These are phyloP conservation scores for Bombus waltoni DNA, from an alignment of 1,140 invertebrate species.

Conservation along the genomic window DNA sequence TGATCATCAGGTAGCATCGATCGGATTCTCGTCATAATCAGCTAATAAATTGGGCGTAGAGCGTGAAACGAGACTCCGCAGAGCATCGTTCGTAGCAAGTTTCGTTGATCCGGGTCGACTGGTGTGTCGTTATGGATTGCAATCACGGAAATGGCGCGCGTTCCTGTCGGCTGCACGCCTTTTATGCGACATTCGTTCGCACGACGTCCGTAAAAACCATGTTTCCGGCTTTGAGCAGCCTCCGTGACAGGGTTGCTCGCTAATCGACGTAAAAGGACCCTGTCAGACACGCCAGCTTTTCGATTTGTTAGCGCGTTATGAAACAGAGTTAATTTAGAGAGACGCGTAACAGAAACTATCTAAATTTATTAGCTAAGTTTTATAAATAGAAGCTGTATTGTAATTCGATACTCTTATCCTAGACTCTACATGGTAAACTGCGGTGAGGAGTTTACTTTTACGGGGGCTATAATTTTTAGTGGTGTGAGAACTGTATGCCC, in stretches of 20 bases:
- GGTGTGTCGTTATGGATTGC: conserved; percentile 26
- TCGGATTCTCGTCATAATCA: not conserved
- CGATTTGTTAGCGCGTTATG: conserved; percentile 65
- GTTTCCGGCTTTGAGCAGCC: conserved; percentile 24
- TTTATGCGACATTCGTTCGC: conserved; percentile 50
- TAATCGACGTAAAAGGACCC: conserved; percentile 36
- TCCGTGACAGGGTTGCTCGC: conserved; percentile 15
- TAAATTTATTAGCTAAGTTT: not conserved
- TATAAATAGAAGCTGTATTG: not conserved
- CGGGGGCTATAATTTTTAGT: conserved; percentile 14
- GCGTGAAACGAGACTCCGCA: not conserved
- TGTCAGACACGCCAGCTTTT: not conserved
- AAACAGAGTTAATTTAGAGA: not conserved
- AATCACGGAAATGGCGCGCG: conserved; percentile 44
- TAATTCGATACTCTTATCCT: not conserved
- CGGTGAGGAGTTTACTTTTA: conserved; percentile 6
- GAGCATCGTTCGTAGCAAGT: not conserved
- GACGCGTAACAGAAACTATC: not conserved
- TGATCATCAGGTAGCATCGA: not conserved
- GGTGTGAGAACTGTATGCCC: not conserved
- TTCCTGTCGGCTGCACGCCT: not conserved
- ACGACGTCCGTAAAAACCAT: conserved; percentile 30
- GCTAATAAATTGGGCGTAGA: not conserved
- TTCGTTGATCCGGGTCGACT: not conserved
- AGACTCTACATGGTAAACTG: not conserved